phyloP scores from a whole-genome alignment of 1,140 invertebrate genomes.

The Drosophila subpulchrella region DNA sequence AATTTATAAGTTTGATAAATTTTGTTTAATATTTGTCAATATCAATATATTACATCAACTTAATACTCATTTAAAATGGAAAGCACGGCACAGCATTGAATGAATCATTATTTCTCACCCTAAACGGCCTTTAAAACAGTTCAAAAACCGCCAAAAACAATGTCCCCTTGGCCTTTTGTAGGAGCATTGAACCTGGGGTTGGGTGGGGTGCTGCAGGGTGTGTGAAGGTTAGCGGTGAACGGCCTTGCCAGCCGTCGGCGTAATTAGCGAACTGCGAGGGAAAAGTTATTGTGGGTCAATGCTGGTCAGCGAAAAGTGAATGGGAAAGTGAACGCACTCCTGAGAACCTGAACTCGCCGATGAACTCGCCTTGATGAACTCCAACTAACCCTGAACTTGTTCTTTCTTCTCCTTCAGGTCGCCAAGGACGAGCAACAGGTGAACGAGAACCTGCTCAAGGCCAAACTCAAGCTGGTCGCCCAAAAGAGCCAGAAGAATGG shows the following conservation, averaged over 20 bases:
- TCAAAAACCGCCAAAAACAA: conserved; percentile 49
- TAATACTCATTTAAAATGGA: background rate
- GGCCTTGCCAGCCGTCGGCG: conserved; percentile 47
- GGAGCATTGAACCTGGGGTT: conserved; percentile 52
- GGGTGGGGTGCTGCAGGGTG: conserved; percentile 15
- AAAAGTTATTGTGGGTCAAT: conserved; percentile 78
- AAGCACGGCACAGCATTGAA: background rate
- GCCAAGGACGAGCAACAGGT: conserved; percentile 68
- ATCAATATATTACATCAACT: no score
- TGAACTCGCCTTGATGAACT: conserved; percentile 36
- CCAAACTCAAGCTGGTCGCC: conserved; percentile 71
- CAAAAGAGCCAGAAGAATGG: conserved; percentile 62
- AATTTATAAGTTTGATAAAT: no score
- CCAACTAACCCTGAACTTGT: conserved; percentile 33
- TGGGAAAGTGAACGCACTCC: conserved; percentile 40
- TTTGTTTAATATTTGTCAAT: no score
- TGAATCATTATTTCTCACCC: conserved; percentile 19
- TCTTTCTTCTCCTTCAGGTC: conserved; percentile 36
- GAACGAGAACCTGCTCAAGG: conserved; percentile 72
- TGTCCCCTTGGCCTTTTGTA: conserved; percentile 5
- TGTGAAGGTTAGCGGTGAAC: conserved; percentile 69
- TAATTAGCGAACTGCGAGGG: conserved; percentile 55
- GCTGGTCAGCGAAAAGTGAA: conserved; percentile 38
- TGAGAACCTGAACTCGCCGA: conserved; percentile 17
- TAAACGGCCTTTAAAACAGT: conserved; percentile 39